phyloP scores from a whole-genome alignment of 2,888 invertebrate genomes.

The Litoditis marina region DNA sequence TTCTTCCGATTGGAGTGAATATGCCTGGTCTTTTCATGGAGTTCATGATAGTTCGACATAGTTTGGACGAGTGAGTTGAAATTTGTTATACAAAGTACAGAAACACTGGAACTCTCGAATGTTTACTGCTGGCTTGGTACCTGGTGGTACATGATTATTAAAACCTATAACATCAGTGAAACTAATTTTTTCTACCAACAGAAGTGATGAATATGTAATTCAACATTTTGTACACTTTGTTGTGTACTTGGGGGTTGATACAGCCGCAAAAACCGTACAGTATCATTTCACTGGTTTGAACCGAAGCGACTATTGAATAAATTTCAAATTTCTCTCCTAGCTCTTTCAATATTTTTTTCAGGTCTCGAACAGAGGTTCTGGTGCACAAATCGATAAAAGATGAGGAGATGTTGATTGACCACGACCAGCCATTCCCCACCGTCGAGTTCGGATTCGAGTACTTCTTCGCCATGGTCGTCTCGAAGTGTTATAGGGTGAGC shows the following conservation, averaged over 20 bases:
- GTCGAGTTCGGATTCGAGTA: constrained; percentile 61
- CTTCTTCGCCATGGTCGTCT: constrained; percentile 60
- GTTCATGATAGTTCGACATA: constrained; percentile 57
- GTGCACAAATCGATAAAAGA: constrained; percentile 40
- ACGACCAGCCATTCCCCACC: constrained; percentile 54
- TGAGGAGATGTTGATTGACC: constrained; percentile 23
- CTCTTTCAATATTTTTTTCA: constrained; percentile 11
- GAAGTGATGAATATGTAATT: background rate
- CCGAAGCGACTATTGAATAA: no score
- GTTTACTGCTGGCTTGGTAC: no score
- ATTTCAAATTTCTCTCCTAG: background rate
- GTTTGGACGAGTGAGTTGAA: constrained; percentile 41
- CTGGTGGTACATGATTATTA: background rate
- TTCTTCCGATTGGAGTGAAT: constrained; percentile 41
- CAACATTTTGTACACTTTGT: no score
- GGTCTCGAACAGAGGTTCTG: constrained; percentile 39
- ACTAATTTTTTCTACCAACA: background rate
- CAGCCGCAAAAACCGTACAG: no score
- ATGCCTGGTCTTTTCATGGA: constrained; percentile 57
- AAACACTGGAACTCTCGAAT: no score
- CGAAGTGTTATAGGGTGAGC: constrained; percentile 57
- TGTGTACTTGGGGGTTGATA: no score
- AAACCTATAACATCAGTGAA: no score
- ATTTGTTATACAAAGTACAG: no score
- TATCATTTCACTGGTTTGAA: no score